These are phyloP conservation scores for Euproctis similis DNA, from an alignment of 2,888 invertebrate species.

Conservation along the genomic window DNA sequence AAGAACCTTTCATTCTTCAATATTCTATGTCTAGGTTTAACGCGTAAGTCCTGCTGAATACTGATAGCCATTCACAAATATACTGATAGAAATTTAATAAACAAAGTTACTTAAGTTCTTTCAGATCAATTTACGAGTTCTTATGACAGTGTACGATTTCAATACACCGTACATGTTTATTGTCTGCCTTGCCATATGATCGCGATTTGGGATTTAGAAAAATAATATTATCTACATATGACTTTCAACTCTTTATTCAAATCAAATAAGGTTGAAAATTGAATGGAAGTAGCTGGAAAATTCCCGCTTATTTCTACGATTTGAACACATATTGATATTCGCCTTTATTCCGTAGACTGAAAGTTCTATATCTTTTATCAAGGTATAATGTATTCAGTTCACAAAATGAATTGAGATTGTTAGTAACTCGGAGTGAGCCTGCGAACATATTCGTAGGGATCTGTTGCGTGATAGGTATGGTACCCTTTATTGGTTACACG, in stretches of 20 bases:
- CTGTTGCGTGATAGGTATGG: conserved; percentile 69
- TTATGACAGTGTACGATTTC: conserved; percentile 66
- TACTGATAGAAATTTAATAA: conserved; percentile 42
- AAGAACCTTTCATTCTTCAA: too few relatives aligned
- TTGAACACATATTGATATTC: conserved; percentile 42
- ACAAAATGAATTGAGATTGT: conserved; percentile 75
- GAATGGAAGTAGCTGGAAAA: conserved; percentile 28
- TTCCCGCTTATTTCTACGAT: conserved; percentile 54
- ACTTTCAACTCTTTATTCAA: conserved; percentile 37
- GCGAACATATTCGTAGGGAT: conserved; percentile 73
- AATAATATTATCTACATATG: conserved; percentile 27
- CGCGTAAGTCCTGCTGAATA: background rate
- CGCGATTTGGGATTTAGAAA: conserved; percentile 63
- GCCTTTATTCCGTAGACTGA: conserved; percentile 38
- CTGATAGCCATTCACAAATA: conserved; percentile 2
- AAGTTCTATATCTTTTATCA: conserved; percentile 52
- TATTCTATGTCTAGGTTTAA: background rate
- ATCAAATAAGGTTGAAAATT: conserved; percentile 40
- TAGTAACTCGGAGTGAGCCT: conserved; percentile 73
- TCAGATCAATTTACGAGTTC: conserved; percentile 54
- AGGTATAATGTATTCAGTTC: conserved; percentile 70
- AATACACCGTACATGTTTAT: conserved; percentile 67
- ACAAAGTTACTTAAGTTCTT: conserved; percentile 46
- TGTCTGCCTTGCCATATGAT: conserved; percentile 57
- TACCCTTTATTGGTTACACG: conserved; percentile 59